Evolutionary conservation across 2,888 invertebrate species (phyloP), one percentile per base, ranked within the genome.

Genomic region (Lasiommata megera): DNA sequence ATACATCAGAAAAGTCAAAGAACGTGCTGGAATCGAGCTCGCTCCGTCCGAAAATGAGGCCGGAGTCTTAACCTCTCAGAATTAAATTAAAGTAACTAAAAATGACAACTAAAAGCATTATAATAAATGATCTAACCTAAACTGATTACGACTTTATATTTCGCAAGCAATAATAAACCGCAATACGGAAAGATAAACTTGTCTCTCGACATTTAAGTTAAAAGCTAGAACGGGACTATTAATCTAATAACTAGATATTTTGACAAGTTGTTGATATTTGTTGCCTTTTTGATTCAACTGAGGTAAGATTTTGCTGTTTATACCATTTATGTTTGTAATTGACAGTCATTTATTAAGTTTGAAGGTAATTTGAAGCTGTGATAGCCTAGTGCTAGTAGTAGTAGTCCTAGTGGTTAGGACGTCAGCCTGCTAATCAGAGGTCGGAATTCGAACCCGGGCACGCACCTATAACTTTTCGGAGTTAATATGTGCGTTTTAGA

Each of bases 271-370:
- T 8, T 48, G 48, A 48, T 36, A 36, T 17, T 18, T 48, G 48
- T 48, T 48, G 48, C 48, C 48, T 23, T 36, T 48, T 48, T 36
- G 48, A 48, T 48, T n/a, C n/a, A n/a, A n/a, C n/a, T 48, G 48
- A 48, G 18, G 17, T 36, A 6, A 48, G 36, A 18, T 48, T 31
- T 11, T 34, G 36, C 6, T 17, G 36, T 48, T 23, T 37, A 36
- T 48, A 36, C 18, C 36, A 11, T 48, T 36, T 17, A 48, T 37
- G 34, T 8, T 18, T 1, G n/a, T 18, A n/a, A n/a, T n/a, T n/a
- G 17, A 17, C 48, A 18, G 16, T 46, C 6, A 9, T 46, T 44
- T 7, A 29, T 28, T 44, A 44, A 6, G 12, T 7, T 1, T 23
- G 2, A 44, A 28, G 14, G 28, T 28, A 14, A 9, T 40, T 37